phyloP scores from a whole-genome alignment of 1,140 invertebrate genomes.

The Phymorhynchus buccinoides region DNA sequence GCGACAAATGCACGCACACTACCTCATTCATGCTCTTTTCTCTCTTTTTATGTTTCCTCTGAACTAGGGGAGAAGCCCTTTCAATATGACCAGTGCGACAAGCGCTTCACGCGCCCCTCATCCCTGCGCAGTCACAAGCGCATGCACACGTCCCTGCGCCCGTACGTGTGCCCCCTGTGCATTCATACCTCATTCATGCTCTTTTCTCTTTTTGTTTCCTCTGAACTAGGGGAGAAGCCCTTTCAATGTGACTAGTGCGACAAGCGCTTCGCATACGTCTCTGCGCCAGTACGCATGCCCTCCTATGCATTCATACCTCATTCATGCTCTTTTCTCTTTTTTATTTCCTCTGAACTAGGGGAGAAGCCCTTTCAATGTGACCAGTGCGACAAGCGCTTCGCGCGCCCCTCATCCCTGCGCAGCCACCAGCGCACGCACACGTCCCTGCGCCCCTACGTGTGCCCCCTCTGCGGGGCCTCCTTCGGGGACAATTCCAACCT shows the following conservation, averaged over 20 bases:
- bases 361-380: slow-evolving; percentile 34
- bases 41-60: neutral
- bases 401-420: slow-evolving; percentile 8
- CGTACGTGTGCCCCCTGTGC: slow-evolving; percentile 32
- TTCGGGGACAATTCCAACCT: slow-evolving; percentile 33
- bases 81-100: slow-evolving; percentile 32
- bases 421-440: slow-evolving; percentile 29
- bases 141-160: slow-evolving; percentile 23
- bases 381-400: slow-evolving; percentile 31
- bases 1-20: no score
- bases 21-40: neutral
- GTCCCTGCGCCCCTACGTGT: slow-evolving; percentile 25
- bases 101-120: slow-evolving; percentile 24
- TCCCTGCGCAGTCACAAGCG: slow-evolving; percentile 12
- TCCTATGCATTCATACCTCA: slow-evolving; percentile 5
- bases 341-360: neutral
- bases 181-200: neutral
- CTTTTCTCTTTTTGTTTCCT: slow-evolving; percentile 7
- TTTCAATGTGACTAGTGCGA: slow-evolving; percentile 33
- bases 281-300: slow-evolving; percentile 22
- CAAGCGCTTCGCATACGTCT: slow-evolving; percentile 30
- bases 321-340: slow-evolving; percentile 12
- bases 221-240: slow-evolving; percentile 15
- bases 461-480: slow-evolving; percentile 8
- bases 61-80: slow-evolving; percentile 30